Conservation (phyloP, 2,888 invertebrate genomes). For the Sturmia bella region DNA sequence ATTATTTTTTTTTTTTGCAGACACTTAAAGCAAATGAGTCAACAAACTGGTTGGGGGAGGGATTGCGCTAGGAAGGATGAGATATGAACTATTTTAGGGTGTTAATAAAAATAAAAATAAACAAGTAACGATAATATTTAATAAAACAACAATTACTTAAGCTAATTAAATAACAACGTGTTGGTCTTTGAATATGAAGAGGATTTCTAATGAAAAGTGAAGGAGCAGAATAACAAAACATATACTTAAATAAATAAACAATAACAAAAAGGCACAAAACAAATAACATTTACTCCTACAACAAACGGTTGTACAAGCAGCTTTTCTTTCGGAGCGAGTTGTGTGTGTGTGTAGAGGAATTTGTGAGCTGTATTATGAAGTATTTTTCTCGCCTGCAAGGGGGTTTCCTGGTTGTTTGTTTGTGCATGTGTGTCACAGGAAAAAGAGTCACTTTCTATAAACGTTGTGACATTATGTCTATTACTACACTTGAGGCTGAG, state of each 20-base stretch:
- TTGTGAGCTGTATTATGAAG: too few species aligned
- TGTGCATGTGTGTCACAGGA: not conserved
- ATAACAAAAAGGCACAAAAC: not conserved
- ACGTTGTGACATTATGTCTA: slow-evolving; percentile 46
- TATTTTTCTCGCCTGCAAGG: not conserved
- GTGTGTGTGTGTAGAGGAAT: not conserved
- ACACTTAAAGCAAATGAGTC: slow-evolving; percentile 16
- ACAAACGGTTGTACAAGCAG: not conserved
- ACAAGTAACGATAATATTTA: slow-evolving; percentile 12
- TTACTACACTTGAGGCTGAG: slow-evolving; percentile 54
- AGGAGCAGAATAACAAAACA: not conserved
- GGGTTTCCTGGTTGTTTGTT: not conserved
- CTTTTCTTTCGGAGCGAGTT: not conserved
- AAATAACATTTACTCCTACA: too few species aligned
- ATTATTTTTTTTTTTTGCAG: not conserved
- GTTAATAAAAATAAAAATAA: not conserved
- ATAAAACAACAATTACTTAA: slow-evolving; percentile 57
- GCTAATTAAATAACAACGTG: slow-evolving; percentile 54
- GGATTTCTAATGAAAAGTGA: not conserved
- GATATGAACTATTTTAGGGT: not conserved
- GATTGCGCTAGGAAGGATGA: not conserved
- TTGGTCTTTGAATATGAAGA: slow-evolving; percentile 6
- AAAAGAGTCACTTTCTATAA: slow-evolving; percentile 8
- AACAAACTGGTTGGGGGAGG: not conserved
- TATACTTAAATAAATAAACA: not conserved